Conservation (phyloP, 2,888 invertebrate genomes). For the Willowsia nigromaculata region DNA sequence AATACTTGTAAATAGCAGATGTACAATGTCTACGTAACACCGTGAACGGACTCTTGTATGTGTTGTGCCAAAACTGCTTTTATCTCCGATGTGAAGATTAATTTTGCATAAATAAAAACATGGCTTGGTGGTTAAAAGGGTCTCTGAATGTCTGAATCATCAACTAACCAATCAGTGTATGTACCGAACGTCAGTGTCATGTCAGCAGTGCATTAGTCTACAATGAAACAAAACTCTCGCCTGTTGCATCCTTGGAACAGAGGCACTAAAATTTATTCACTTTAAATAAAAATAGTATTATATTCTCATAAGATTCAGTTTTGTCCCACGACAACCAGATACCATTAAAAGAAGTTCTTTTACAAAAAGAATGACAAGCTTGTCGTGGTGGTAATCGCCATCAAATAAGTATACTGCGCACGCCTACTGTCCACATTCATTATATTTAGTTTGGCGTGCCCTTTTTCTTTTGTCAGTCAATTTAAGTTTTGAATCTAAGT, state of each 20-base stretch:
- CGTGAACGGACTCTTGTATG: too few relatives aligned
- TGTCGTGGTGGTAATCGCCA: not conserved
- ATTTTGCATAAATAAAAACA: not conserved
- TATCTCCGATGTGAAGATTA: too few relatives aligned
- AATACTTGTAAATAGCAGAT: not conserved
- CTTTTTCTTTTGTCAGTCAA: slow-evolving; percentile 25
- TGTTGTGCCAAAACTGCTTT: too few relatives aligned
- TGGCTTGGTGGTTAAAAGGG: not conserved
- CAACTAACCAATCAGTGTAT: not conserved
- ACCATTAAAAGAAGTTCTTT: not conserved
- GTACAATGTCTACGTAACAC: not conserved
- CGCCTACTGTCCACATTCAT: not conserved
- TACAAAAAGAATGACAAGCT: not conserved
- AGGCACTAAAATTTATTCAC: too few relatives aligned
- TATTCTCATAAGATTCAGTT: not conserved
- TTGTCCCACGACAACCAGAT: not conserved
- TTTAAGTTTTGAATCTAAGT: slow-evolving; percentile 10
- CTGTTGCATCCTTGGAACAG: too few relatives aligned
- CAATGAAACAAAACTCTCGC: not conserved
- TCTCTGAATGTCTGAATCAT: not conserved
- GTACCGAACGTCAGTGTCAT: not conserved
- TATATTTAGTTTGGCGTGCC: not conserved
- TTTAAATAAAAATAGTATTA: not conserved
- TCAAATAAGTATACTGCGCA: not conserved
- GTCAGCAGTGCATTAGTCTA: not conserved